Conservation (phyloP, 2,113 vertebrate genomes). For the Saimiri boliviensis region DNA sequence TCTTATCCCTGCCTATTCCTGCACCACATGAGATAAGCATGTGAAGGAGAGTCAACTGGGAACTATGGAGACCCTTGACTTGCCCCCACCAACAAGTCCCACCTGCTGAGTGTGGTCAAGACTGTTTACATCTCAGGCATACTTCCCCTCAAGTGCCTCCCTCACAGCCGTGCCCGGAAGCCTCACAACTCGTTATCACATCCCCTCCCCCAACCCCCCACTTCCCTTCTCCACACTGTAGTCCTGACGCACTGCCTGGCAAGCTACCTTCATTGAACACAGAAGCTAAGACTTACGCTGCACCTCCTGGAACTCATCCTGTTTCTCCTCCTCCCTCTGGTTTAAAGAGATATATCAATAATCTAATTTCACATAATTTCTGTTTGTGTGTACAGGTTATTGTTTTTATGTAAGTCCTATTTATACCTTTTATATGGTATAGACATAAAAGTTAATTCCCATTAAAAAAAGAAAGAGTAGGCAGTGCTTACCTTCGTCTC, state of each 20-base stretch:
- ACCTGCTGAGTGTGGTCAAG: background rate
- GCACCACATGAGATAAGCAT: background rate
- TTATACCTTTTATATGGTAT: constrained; percentile 84
- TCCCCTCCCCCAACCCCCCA: background rate
- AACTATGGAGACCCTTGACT: background rate
- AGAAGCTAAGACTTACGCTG: background rate
- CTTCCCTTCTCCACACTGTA: background rate
- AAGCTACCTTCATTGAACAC: background rate
- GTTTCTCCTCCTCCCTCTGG: background rate
- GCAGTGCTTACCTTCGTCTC: background rate
- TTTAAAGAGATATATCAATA: background rate
- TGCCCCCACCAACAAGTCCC: background rate
- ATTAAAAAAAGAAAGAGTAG: constrained; percentile 16
- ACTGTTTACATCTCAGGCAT: constrained; percentile 41
- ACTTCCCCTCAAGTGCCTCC: constrained; percentile 65
- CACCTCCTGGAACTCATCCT: background rate
- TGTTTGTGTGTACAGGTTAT: background rate
- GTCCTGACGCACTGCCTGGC: background rate
- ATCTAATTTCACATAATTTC: background rate
- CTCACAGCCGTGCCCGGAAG: background rate
- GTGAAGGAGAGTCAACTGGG: background rate
- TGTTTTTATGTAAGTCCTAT: constrained; percentile 77
- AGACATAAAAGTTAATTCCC: constrained; percentile 84
- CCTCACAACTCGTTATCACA: background rate
- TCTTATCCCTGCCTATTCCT: background rate